phyloP scores from a whole-genome alignment of 53 echinoderm and acorn worm genomes.

The Crossaster papposus region DNA sequence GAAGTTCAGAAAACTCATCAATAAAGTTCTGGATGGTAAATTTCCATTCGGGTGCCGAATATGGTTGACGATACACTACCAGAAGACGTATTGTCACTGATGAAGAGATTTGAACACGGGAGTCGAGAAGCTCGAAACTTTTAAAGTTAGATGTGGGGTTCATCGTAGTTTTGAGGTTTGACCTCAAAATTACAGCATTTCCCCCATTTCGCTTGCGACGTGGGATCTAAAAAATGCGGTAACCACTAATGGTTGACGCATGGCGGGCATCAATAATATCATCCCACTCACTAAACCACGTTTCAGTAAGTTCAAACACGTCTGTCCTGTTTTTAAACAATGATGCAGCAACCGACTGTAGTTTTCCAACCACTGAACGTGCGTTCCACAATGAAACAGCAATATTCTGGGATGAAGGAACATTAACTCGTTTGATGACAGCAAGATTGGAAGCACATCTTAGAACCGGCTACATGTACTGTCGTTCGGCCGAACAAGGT shows the following conservation, averaged over 20 bases:
- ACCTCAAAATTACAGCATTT: background rate
- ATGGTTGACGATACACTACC: background rate
- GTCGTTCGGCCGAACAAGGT: conserved; percentile 4
- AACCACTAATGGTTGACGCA: conserved; percentile 1
- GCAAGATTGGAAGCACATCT: background rate
- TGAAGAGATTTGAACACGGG: too few relatives aligned
- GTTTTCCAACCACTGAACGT: conserved; percentile 4
- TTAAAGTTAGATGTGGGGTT: background rate
- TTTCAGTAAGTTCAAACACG: background rate
- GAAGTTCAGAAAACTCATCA: too few relatives aligned
- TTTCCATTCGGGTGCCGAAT: background rate
- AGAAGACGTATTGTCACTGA: too few relatives aligned
- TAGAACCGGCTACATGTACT: background rate
- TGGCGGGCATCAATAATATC: background rate
- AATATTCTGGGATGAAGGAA: background rate
- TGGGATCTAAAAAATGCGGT: conserved; percentile 5
- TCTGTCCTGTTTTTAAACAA: conserved; percentile 10
- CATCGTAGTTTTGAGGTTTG: too few relatives aligned
- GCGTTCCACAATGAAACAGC: conserved; percentile 15
- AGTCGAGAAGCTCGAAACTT: background rate
- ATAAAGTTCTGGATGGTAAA: background rate
- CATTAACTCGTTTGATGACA: conserved; percentile 10
- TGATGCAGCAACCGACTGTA: background rate
- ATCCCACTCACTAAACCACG: conserved; percentile 10
- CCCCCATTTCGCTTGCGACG: background rate